A percentile compares a stretch with the other conserved stretches of the same genome.
Conservation (phyloP, 2,888 invertebrate species). For the Pseudococcus viburni region DNA sequence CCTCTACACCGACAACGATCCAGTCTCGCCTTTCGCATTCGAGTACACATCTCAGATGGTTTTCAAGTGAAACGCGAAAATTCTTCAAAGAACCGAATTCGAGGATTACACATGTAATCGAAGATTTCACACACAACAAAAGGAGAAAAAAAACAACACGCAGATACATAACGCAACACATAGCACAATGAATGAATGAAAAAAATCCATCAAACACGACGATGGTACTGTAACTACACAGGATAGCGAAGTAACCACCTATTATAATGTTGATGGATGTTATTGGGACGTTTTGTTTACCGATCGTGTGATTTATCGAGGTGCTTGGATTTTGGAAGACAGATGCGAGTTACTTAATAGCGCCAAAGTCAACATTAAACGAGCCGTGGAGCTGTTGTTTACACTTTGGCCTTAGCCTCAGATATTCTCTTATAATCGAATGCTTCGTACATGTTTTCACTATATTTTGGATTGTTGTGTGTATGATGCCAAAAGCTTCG, state of each 20-base stretch:
- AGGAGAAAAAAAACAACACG: not conserved
- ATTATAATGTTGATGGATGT: conserved; percentile 64
- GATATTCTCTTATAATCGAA: conserved; percentile 62
- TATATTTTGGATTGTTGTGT: conserved; percentile 33
- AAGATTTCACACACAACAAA: conserved; percentile 25
- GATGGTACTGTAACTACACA: conserved; percentile 7
- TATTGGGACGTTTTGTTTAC: conserved; percentile 62
- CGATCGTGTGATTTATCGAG: conserved; percentile 66
- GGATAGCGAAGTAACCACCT: conserved; percentile 53
- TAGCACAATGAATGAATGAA: not conserved
- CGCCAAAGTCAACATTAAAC: conserved; percentile 66
- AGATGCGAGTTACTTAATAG: conserved; percentile 67
- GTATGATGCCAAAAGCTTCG: conserved; percentile 10
- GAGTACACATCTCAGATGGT: not conserved
- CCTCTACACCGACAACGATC: not conserved
- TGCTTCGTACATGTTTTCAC: conserved; percentile 57
- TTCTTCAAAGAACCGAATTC: conserved; percentile 53
- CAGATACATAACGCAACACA: not conserved
- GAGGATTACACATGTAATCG: conserved; percentile 65
- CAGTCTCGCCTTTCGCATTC: not conserved
- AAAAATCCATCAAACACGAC: conserved; percentile 51
- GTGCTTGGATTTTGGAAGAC: conserved; percentile 65
- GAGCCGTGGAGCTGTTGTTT: conserved; percentile 62
- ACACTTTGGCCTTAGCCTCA: conserved; percentile 60
- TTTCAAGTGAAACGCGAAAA: conserved; percentile 18